phyloP scores from a whole-genome alignment of 1,140 invertebrate genomes.

The Calliopsis andreniformis region DNA sequence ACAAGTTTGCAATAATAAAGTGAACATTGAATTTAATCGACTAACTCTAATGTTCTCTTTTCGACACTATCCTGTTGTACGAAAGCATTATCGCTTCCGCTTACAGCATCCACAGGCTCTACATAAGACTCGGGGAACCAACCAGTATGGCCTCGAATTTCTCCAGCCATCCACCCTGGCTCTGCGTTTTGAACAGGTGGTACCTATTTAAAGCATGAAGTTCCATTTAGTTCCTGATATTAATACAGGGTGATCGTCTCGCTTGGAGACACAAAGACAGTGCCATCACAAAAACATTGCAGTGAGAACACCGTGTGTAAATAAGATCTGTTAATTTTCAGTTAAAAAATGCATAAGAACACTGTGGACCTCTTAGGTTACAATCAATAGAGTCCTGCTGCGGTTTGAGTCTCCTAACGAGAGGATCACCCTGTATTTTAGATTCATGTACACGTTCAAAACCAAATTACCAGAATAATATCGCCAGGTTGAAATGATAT shows the following conservation, averaged over 20 bases:
- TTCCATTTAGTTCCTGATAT: background rate
- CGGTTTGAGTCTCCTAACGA: no score
- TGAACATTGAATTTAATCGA: slow-evolving; percentile 30
- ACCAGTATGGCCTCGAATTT: slow-evolving; percentile 93
- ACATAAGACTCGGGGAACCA: slow-evolving; percentile 99
- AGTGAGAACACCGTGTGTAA: no score
- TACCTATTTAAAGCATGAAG: slow-evolving; percentile 82
- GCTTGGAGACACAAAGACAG: no score
- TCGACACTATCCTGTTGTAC: slow-evolving; percentile 78
- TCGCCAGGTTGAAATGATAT: slow-evolving; percentile 97
- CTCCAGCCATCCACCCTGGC: slow-evolving; percentile 98
- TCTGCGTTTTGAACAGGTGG: slow-evolving; percentile 93
- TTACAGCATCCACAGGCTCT: slow-evolving; percentile 86
- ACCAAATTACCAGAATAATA: slow-evolving; percentile 88
- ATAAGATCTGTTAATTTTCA: no score
- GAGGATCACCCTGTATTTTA: no score
- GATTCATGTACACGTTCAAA: background rate
- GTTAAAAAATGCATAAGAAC: no score
- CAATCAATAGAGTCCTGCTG: no score
- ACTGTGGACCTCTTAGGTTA: no score
- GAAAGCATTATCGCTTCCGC: slow-evolving; percentile 63
- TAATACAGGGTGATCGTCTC: no score
- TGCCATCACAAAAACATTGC: no score
- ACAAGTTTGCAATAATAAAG: background rate
- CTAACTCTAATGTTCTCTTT: slow-evolving; percentile 81